phyloP scores from a whole-genome alignment of 2,888 invertebrate genomes.

The Argyresthia goedartella region DNA sequence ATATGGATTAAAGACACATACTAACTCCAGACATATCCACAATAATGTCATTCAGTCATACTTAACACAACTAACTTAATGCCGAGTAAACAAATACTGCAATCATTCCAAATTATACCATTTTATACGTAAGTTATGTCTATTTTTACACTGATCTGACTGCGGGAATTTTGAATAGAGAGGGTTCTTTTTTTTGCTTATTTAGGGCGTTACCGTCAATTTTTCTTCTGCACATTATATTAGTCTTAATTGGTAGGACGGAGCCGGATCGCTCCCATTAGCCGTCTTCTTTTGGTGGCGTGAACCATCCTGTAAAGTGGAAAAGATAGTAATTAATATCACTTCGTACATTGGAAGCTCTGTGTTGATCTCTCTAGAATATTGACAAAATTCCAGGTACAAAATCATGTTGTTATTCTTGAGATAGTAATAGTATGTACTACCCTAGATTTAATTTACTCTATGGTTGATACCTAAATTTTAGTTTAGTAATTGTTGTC shows the following conservation, averaged over 20 bases:
- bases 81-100: slow-evolving; percentile 12
- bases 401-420: too few species aligned
- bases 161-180: background rate
- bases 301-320: slow-evolving; percentile 82
- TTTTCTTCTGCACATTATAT: slow-evolving; percentile 31
- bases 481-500: too few species aligned
- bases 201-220: slow-evolving; percentile 42
- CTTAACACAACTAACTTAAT: slow-evolving; percentile 25
- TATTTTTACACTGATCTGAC: slow-evolving; percentile 35
- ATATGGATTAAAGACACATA: slow-evolving; percentile 39
- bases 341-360: background rate
- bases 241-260: slow-evolving; percentile 43
- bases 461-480: too few species aligned
- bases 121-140: slow-evolving; percentile 12
- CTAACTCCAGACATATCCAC: slow-evolving; percentile 29
- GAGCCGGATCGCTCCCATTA: slow-evolving; percentile 56
- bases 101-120: slow-evolving; percentile 25
- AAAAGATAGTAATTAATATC: background rate
- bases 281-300: slow-evolving; percentile 92
- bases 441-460: too few species aligned
- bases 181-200: background rate
- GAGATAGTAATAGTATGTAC: too few species aligned
- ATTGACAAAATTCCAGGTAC: background rate
- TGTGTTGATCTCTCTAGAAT: background rate
- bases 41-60: slow-evolving; percentile 31